A percentile compares a stretch with the other conserved stretches of the same genome.
Conservation (phyloP, 1,140 invertebrate genomes). For the Drosophila parvula region DNA sequence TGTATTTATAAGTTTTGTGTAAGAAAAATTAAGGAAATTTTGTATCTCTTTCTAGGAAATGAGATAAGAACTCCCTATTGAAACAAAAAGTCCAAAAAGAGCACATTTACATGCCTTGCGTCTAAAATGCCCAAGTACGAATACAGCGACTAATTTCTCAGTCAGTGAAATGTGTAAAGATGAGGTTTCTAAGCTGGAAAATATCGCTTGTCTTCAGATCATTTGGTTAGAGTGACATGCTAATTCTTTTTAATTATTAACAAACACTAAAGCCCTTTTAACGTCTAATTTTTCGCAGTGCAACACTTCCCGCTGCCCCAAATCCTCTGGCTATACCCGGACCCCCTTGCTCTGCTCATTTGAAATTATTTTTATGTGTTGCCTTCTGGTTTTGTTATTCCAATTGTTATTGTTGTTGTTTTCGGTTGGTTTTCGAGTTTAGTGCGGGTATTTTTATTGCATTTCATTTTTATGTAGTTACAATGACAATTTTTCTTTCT, state of each 20-base stretch:
- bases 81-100: too few relatives aligned
- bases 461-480: conserved; percentile 79
- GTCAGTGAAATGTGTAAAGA: too few relatives aligned
- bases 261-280: too few relatives aligned
- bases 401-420: conserved; percentile 28
- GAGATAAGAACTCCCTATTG: too few relatives aligned
- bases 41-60: too few relatives aligned
- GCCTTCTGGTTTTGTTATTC: conserved; percentile 50
- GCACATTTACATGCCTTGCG: too few relatives aligned
- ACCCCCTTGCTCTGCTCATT: conserved; percentile 46
- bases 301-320: conserved; percentile 26
- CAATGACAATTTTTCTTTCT: conserved; percentile 70
- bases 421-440: conserved; percentile 48
- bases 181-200: too few relatives aligned
- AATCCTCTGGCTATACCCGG: conserved; percentile 4
- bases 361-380: conserved; percentile 76
- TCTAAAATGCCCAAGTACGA: background rate
- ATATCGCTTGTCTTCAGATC: too few relatives aligned
- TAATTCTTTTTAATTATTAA: too few relatives aligned
- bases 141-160: background rate
- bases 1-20: background rate
- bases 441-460: conserved; percentile 78
- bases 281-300: background rate
- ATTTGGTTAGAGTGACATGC: too few relatives aligned
- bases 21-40: too few relatives aligned